phyloP scores from a whole-genome alignment of 2,888 invertebrate genomes.

The Euplexia lucipara region DNA sequence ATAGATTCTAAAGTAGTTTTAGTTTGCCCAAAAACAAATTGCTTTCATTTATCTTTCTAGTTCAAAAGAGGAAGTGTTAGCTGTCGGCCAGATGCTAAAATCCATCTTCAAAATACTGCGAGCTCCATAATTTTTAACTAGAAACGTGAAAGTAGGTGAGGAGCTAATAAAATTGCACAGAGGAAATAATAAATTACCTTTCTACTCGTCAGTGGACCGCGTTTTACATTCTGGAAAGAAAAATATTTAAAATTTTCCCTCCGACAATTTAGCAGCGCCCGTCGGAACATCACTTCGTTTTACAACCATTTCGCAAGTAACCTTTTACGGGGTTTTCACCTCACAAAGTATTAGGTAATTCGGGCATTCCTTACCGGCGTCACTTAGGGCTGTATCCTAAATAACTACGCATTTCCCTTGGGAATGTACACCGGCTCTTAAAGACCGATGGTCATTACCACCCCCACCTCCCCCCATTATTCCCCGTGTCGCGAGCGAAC shows the following conservation, averaged over 20 bases:
- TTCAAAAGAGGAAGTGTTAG: background rate
- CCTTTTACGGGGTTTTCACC: conserved; percentile 35
- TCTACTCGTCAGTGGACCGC: background rate
- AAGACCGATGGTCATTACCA: conserved; percentile 71
- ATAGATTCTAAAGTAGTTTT: background rate
- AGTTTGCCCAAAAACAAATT: background rate
- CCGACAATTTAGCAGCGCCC: conserved; percentile 12
- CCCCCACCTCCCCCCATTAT: conserved; percentile 68
- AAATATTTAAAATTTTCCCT: conserved; percentile 20
- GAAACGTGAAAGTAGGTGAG: background rate
- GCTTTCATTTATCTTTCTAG: background rate
- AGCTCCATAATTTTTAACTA: background rate
- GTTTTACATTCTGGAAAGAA: conserved; percentile 8
- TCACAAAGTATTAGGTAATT: conserved; percentile 51
- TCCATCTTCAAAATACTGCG: background rate
- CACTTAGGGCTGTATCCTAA: conserved; percentile 59
- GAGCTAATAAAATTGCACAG: background rate
- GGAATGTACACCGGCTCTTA: conserved; percentile 66
- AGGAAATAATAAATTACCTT: background rate
- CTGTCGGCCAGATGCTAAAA: background rate
- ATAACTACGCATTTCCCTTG: conserved; percentile 61
- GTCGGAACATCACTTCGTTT: conserved; percentile 24
- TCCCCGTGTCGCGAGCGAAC: conserved; percentile 74
- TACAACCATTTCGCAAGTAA: conserved; percentile 20
- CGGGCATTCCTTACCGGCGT: conserved; percentile 48